phyloP scores from a whole-genome alignment of 2,888 invertebrate genomes.

The Bombyx huttoni region DNA sequence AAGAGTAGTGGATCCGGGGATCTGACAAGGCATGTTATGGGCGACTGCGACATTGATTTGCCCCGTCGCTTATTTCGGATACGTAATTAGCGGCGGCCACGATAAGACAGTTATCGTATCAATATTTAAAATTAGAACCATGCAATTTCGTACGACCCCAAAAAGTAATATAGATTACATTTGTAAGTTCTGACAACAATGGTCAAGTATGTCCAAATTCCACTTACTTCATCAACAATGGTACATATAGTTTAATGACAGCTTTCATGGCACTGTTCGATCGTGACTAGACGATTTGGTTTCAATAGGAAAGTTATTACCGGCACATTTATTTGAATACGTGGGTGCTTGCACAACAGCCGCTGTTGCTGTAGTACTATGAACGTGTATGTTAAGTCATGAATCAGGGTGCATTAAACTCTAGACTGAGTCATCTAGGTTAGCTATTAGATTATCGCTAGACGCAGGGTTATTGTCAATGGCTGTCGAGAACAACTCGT shows the following conservation, averaged over 20 bases:
- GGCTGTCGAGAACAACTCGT: background rate
- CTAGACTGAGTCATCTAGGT: slow-evolving; percentile 32
- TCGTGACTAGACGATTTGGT: slow-evolving; percentile 67
- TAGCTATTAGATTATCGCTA: slow-evolving; percentile 9
- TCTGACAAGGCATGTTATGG: too few species aligned
- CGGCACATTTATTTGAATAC: slow-evolving; percentile 60
- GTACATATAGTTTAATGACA: slow-evolving; percentile 19
- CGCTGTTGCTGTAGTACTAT: slow-evolving; percentile 28
- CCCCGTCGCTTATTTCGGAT: too few species aligned
- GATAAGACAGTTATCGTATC: background rate
- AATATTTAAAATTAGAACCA: background rate
- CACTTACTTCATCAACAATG: slow-evolving; percentile 7
- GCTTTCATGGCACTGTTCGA: slow-evolving; percentile 19
- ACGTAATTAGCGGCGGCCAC: too few species aligned
- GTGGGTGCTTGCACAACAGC: slow-evolving; percentile 59
- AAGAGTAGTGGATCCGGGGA: too few species aligned
- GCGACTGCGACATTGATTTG: too few species aligned
- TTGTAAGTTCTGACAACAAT: slow-evolving; percentile 1
- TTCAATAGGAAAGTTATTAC: slow-evolving; percentile 65
- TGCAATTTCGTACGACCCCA: background rate
- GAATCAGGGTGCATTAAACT: slow-evolving; percentile 51
- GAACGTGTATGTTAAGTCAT: slow-evolving; percentile 25
- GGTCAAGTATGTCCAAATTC: slow-evolving; percentile 4
- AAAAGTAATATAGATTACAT: background rate
- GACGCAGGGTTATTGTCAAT: background rate